Evolutionary conservation across 2,888 invertebrate genomes (phyloP).

Genomic region (Tenthredo notha): DNA sequence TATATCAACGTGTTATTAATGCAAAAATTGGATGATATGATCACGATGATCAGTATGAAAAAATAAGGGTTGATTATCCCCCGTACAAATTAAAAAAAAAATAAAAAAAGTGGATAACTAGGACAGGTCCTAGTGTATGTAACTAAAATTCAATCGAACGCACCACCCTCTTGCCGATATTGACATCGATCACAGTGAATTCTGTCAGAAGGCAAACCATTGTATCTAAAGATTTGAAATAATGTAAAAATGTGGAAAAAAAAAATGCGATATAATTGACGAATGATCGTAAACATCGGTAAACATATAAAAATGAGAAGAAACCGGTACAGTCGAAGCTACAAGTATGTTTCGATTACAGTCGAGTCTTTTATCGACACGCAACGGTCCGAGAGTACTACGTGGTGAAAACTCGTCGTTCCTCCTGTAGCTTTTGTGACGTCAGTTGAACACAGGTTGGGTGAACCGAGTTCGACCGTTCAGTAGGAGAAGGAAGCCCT

Average conservation of each 20-base stretch:
- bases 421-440: conserved; percentile 44
- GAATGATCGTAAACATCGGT: neutral
- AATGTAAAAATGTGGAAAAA: neutral
- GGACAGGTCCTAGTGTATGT: neutral
- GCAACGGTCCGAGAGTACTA: conserved; percentile 29
- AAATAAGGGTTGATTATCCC: neutral
- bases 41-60: neutral
- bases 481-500: conserved; percentile 52
- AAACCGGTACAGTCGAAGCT: conserved; percentile 23
- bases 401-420: conserved; percentile 47
- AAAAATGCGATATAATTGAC: neutral
- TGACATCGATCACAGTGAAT: neutral
- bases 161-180: neutral
- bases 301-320: conserved; percentile 31
- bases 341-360: conserved; percentile 37
- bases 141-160: neutral
- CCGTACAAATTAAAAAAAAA: neutral
- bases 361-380: conserved; percentile 21
- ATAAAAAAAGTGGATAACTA: neutral
- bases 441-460: conserved; percentile 44
- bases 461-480: conserved; percentile 48
- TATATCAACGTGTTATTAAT: neutral
- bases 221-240: neutral
- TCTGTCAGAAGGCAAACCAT: neutral
- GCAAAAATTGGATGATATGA: neutral